Evolutionary conservation across 2,797 vertebrate genomes (phyloP).

Genomic region (Euthynnus affinis): DNA sequence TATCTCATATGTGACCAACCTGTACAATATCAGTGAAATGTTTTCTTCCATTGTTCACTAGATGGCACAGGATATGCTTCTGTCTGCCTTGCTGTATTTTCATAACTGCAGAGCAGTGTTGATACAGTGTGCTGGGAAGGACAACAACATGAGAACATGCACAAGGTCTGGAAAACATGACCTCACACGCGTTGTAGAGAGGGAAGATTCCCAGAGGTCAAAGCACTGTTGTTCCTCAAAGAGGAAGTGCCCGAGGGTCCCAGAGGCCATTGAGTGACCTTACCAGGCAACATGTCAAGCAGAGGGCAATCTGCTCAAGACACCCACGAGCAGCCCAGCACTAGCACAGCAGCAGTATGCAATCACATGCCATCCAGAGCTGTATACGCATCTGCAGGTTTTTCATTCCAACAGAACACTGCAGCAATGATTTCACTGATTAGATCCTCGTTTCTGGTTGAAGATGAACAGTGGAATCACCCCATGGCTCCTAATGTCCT

Average conservation of each 20-base stretch:
- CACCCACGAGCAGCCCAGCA: conserved; percentile 58
- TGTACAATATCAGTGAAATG: conserved; percentile 61
- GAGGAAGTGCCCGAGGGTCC: conserved; percentile 74
- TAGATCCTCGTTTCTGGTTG: conserved; percentile 40
- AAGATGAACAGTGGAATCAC: conserved; percentile 40
- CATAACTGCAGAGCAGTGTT: conserved; percentile 75
- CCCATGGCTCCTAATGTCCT: not conserved
- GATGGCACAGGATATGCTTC: conserved; percentile 62
- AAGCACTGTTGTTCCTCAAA: conserved; percentile 75
- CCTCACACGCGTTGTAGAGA: conserved; percentile 74
- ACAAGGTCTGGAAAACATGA: conserved; percentile 79
- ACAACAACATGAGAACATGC: conserved; percentile 71
- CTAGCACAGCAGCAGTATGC: not conserved
- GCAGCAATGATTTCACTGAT: conserved; percentile 33
- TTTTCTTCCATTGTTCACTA: conserved; percentile 68
- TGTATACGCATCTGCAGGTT: conserved; percentile 22
- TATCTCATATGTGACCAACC: conserved; percentile 63
- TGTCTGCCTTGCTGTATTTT: conserved; percentile 71
- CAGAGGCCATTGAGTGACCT: conserved; percentile 77
- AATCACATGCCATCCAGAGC: conserved; percentile 1
- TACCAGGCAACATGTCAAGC: conserved; percentile 71
- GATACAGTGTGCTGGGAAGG: conserved; percentile 64
- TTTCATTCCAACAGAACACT: conserved; percentile 22
- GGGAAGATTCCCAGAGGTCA: conserved; percentile 80
- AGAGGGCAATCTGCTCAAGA: conserved; percentile 71